phyloP scores from a whole-genome alignment of 1,140 invertebrate genomes.

The Paralvinella palmiformis region DNA sequence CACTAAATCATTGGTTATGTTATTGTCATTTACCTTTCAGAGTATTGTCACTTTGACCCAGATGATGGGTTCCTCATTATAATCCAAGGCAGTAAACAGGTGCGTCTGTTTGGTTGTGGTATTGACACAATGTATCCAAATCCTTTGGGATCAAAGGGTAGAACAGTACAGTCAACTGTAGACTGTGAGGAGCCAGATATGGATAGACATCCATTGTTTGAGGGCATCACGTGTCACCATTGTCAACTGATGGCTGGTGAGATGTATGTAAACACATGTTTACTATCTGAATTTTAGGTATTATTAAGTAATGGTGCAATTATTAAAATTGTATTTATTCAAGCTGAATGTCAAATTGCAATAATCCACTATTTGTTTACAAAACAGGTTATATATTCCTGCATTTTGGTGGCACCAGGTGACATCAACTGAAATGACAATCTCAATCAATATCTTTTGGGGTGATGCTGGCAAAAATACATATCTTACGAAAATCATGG shows the following conservation, averaged over 20 bases:
- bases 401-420: constrained; percentile 32
- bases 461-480: constrained; percentile 25
- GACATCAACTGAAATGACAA: constrained; percentile 23
- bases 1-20: too few species aligned
- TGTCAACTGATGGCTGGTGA: constrained; percentile 21
- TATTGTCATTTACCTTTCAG: constrained; percentile 11
- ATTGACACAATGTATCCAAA: constrained; percentile 23
- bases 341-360: too few species aligned
- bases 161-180: constrained; percentile 26
- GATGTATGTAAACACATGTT: constrained; percentile 16
- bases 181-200: constrained; percentile 22
- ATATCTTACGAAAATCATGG: constrained; percentile 23
- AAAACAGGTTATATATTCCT: constrained; percentile 25
- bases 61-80: constrained; percentile 28
- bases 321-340: too few species aligned
- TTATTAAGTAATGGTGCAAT: too few species aligned
- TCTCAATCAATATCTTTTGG: constrained; percentile 29
- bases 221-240: constrained; percentile 21
- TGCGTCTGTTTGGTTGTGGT: constrained; percentile 26
- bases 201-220: constrained; percentile 18
- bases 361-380: neutral
- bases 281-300: neutral
- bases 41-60: constrained; percentile 26
- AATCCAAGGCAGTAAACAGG: constrained; percentile 21
- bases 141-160: constrained; percentile 24